phyloP scores from a whole-genome alignment of 2,113 vertebrate genomes.

The Oryctolagus cuniculus region mOryCun1.1 NC_091435.1:86726501-86727000 shows the following conservation, averaged over 20 bases:
- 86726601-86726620: conserved; percentile 62
- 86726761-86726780: neutral
- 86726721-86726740: neutral
- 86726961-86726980: neutral
- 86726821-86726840: neutral
- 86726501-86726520: conserved; percentile 65
- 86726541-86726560: conserved; percentile 41
- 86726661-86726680: conserved; percentile 34
- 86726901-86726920: neutral
- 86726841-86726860: neutral
- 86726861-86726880: neutral
- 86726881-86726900: neutral
- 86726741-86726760: neutral
- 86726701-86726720: conserved; percentile 37
- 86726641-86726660: conserved; percentile 7
- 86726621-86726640: conserved; percentile 37
- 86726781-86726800: neutral
- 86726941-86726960: neutral
- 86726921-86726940: neutral
- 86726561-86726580: conserved; percentile 63
- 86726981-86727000: neutral
- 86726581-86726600: conserved; percentile 65
- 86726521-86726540: conserved; percentile 54
- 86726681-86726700: neutral
- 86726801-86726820: neutral